These are phyloP conservation scores for Hippocampus barbouri DNA, from an alignment of 2,113 vertebrate genomes.

Conservation along the genomic window DNA sequence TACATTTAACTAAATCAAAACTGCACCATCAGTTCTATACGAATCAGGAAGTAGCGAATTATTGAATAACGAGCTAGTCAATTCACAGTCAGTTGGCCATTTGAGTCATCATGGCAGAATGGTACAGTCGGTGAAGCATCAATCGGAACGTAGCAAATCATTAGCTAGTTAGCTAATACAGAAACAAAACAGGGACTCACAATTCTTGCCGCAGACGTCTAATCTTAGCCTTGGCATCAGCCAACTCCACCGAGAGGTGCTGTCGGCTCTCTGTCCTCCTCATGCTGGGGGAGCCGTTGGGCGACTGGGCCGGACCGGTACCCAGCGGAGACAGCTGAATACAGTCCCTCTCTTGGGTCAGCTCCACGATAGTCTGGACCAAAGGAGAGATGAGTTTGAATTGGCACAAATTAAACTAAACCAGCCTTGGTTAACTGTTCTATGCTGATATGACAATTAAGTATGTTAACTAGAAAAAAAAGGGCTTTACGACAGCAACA, in stretches of 20 bases:
- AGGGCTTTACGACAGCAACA: conserved; percentile 9
- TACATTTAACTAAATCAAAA: too few species aligned
- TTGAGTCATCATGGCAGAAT: background rate
- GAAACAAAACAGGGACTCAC: conserved; percentile 75
- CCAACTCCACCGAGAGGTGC: conserved; percentile 93
- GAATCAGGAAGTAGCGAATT: background rate
- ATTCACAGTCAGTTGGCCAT: background rate
- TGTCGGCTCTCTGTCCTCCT: conserved; percentile 93
- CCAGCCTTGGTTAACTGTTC: background rate
- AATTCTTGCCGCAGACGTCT: conserved; percentile 92
- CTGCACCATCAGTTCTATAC: background rate
- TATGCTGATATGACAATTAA: background rate
- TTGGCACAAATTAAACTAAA: background rate
- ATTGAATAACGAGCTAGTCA: background rate
- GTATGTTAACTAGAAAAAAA: conserved; percentile 10
- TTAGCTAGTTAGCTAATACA: background rate
- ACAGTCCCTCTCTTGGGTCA: conserved; percentile 92
- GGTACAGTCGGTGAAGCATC: background rate
- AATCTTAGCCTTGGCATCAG: conserved; percentile 95
- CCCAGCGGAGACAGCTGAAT: conserved; percentile 82
- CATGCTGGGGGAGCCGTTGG: conserved; percentile 89
- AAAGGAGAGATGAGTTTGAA: background rate
- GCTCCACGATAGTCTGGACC: conserved; percentile 85
- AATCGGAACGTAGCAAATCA: background rate
- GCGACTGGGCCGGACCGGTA: conserved; percentile 77